Evolutionary conservation across 2,113 vertebrate genomes (phyloP).

Genomic region (Gymnorhina tibicen): DNA sequence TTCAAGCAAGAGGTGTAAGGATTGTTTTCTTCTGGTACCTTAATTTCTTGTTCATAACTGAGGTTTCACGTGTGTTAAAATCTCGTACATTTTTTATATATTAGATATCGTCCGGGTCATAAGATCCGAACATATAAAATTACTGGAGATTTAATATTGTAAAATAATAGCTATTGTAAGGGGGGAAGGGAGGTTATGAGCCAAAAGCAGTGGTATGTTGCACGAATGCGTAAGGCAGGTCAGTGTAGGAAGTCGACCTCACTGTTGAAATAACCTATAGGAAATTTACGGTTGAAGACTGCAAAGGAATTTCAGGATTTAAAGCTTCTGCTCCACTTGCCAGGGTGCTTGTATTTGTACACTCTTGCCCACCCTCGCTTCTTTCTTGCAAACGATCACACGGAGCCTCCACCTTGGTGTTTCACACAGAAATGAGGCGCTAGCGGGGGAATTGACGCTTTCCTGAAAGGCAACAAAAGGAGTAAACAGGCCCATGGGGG

Average conservation of each 20-base stretch:
- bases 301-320: conserved; percentile 73
- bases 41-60: not conserved
- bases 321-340: conserved; percentile 66
- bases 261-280: conserved; percentile 67
- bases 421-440: conserved; percentile 15
- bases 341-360: conserved; percentile 21
- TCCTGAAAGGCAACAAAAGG: conserved; percentile 52
- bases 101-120: not conserved
- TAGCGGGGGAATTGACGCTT: conserved; percentile 3
- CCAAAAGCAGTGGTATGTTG: not conserved
- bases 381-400: not conserved
- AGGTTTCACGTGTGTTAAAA: not conserved
- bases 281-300: conserved; percentile 76
- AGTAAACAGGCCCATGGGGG: conserved; percentile 49
- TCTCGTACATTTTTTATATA: not conserved
- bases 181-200: not conserved
- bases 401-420: not conserved
- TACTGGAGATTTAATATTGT: conserved; percentile 2
- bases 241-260: conserved; percentile 51
- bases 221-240: conserved; percentile 1
- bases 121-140: not conserved
- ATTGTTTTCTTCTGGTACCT: not conserved
- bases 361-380: not conserved
- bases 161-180: not conserved
- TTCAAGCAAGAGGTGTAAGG: not conserved